Base-by-base conservation (phyloP, 1,140 invertebrate genomes). In the Sitophilus oryzae region DNA sequence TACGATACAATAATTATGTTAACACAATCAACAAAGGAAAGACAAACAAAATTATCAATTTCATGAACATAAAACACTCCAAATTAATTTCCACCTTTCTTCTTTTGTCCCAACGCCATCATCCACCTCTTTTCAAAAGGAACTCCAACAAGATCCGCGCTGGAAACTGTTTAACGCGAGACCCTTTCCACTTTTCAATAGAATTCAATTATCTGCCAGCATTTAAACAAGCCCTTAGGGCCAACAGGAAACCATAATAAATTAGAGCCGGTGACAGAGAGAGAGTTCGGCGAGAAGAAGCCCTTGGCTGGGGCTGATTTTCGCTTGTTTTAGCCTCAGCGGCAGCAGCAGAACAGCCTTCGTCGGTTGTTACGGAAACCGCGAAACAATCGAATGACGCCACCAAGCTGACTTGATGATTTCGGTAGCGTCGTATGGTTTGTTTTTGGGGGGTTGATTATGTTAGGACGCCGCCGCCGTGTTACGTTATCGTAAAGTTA, bases 21-120 rank as follows among this genome's bases (percentile, higher is more conserved):
- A n/a, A n/a, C n/a, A n/a, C n/a, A n/a, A n/a, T n/a, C n/a, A n/a
- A n/a, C n/a, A n/a, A n/a, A n/a, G n/a, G n/a, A n/a, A n/a, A n/a
- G n/a, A n/a, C n/a, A n/a, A n/a, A n/a, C n/a, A n/a, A n/a, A n/a
- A n/a, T n/a, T n/a, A n/a, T n/a, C n/a, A n/a, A n/a, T n/a, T n/a
- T n/a, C n/a, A n/a, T n/a, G n/a, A n/a, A n/a, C n/a, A n/a, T n/a
- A n/a, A n/a, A n/a, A n/a, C n/a, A n/a, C n/a, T n/a, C 16, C 18
- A 45, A 36, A 44, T 23, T 22, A 35, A 45, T 52, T 42, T 42
- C n/a, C 34, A 44, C 42, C 42, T 21, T 34, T 42, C 41, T 44
- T 42, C 44, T 53, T 40, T 44, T 53, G 37, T 53, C 35, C 44
- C 30, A 42, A 45, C 51, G 36, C 44, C 35, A 52, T 53, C n/a